Conservation (phyloP, 2,113 vertebrate genomes). For the Calyptomena viridis region DNA sequence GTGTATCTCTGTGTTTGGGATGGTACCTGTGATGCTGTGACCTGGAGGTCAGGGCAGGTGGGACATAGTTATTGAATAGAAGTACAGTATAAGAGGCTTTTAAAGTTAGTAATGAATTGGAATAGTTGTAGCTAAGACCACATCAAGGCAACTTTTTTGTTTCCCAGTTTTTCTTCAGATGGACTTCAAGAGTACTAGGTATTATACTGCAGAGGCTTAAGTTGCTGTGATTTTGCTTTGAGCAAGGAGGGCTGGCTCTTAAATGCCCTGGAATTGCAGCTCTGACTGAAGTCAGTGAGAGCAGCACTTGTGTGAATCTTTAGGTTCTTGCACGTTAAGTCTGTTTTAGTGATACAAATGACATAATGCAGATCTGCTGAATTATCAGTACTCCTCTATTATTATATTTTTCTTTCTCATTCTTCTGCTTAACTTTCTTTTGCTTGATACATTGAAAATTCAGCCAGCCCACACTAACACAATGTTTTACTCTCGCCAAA, state of each 20-base stretch:
- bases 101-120: not conserved
- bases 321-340: not conserved
- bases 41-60: not conserved
- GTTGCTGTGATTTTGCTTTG: not conserved
- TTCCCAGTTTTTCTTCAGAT: not conserved
- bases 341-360: not conserved
- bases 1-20: not conserved
- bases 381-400: not conserved
- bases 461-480: not conserved
- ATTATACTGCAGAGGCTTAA: not conserved
- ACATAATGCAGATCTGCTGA: not conserved
- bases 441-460: not conserved
- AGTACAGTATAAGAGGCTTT: not conserved
- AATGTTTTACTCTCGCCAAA: not conserved
- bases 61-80: not conserved
- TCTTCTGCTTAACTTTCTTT: not conserved
- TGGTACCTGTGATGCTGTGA: not conserved
- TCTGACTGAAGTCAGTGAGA: not conserved
- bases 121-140: not conserved
- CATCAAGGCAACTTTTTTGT: not conserved
- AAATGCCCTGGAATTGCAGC: not conserved
- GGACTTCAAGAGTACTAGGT: not conserved
- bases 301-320: not conserved
- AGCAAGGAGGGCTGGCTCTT: not conserved
- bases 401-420: not conserved